These are phyloP conservation scores for Pristionchus maxplancki DNA, from an alignment of 2,888 invertebrate genomes.

Conservation along the genomic window DNA sequence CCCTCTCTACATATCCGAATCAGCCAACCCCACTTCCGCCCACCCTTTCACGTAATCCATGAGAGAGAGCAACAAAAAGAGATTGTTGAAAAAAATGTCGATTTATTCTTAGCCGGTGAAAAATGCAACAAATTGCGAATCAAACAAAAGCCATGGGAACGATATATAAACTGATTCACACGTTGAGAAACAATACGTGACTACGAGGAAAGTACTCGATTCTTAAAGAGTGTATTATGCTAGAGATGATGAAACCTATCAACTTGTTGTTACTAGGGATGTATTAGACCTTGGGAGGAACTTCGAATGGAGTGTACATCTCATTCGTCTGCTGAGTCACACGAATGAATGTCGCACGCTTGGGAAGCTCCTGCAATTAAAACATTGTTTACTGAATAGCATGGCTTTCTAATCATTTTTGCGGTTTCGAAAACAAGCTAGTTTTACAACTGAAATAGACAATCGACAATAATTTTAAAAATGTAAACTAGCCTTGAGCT, in stretches of 20 bases:
- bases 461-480: too few species aligned
- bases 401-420: background rate
- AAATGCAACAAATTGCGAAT: conserved; percentile 11
- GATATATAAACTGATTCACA: background rate
- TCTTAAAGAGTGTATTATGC: background rate
- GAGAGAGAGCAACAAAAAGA: conserved; percentile 7
- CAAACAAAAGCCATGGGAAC: background rate
- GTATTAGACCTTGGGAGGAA: conserved; percentile 50
- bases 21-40: conserved; percentile 44
- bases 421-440: too few species aligned
- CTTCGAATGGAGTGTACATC: conserved; percentile 68
- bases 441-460: too few species aligned
- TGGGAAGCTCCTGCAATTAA: conserved; percentile 82
- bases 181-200: background rate
- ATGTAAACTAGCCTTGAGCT: conserved; percentile 81
- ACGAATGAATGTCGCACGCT: conserved; percentile 91
- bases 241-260: conserved; percentile 1
- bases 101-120: background rate
- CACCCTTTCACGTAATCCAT: conserved; percentile 22
- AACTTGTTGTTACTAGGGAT: background rate
- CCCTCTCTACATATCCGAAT: background rate
- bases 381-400: background rate
- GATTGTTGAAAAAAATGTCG: background rate
- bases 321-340: conserved; percentile 90
- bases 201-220: background rate